Evolutionary conservation across 2,797 vertebrate species (phyloP).

Genomic region (Vireo griseus): DNA sequence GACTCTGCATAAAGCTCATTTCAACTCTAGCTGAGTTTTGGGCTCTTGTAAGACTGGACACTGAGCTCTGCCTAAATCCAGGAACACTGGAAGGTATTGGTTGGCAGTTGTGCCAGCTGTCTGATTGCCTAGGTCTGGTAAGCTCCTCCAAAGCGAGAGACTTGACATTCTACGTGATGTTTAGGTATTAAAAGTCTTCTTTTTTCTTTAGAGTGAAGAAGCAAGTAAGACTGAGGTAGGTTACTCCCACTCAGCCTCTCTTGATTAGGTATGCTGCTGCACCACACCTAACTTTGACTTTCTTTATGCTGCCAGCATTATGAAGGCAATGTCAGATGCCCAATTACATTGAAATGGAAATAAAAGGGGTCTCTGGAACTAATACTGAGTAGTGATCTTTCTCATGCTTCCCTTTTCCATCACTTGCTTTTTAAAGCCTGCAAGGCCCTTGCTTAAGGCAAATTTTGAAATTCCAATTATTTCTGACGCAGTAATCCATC

Average conservation of each 20-base stretch:
- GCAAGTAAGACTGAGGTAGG: constrained; percentile 62
- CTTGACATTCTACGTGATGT: not conserved
- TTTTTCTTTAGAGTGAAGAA: constrained; percentile 80
- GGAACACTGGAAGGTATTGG: not conserved
- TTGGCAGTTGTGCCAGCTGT: not conserved
- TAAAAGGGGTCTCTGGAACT: not conserved
- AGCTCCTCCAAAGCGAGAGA: not conserved
- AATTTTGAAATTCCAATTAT: not conserved
- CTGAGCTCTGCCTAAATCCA: not conserved
- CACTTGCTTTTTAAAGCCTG: not conserved
- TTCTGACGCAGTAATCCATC: not conserved
- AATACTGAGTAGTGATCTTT: not conserved
- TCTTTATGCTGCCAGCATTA: not conserved
- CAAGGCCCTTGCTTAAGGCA: not conserved
- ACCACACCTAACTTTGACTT: not conserved
- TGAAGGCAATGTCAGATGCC: not conserved
- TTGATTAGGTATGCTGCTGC: not conserved
- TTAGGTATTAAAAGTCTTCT: not conserved
- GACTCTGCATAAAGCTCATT: not conserved
- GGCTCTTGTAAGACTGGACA: not conserved
- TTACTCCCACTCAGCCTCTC: not conserved
- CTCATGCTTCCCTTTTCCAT: not conserved
- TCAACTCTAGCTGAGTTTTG: not conserved
- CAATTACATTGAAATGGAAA: not conserved
- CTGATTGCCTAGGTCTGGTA: not conserved